phyloP scores from a whole-genome alignment of 2,797 vertebrate genomes.

The Sciurus vulgaris region DNA sequence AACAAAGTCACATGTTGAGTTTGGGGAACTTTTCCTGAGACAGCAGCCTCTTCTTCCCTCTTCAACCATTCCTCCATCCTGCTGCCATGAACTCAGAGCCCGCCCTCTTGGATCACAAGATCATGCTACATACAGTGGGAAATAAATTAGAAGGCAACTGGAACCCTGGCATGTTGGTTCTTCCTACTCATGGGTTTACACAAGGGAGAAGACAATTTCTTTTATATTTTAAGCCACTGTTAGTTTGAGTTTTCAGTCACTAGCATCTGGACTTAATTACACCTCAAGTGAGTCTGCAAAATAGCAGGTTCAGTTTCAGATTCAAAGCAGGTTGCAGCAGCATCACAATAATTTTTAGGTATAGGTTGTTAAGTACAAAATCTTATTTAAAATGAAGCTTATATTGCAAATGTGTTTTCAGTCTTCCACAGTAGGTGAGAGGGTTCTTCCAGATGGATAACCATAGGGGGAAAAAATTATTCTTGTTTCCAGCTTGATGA shows the following conservation, averaged over 20 bases:
- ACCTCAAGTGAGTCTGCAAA: neutral
- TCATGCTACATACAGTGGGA: neutral
- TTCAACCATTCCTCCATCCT: neutral
- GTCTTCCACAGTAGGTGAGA: neutral
- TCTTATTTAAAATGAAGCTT: neutral
- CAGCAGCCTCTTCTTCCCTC: neutral
- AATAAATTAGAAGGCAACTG: rapidly evolving
- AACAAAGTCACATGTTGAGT: neutral
- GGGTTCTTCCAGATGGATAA: neutral
- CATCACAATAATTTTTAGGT: neutral
- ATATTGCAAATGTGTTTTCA: neutral
- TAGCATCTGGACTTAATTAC: neutral
- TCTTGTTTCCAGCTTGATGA: neutral
- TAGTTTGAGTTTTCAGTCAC: neutral
- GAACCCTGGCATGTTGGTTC: no score
- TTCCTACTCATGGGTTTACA: neutral
- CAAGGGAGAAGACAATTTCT: neutral
- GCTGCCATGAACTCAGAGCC: neutral
- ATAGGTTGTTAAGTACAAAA: neutral
- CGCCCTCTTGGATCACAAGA: neutral
- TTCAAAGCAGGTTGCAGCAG: neutral
- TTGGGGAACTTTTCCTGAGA: neutral
- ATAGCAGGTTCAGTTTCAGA: neutral
- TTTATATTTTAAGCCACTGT: neutral
- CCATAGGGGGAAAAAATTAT: neutral